A percentile compares a stretch with the other conserved stretches of the same genome.
Conservation (phyloP, 2,113 vertebrate genomes). For the Python bivittatus region DNA sequence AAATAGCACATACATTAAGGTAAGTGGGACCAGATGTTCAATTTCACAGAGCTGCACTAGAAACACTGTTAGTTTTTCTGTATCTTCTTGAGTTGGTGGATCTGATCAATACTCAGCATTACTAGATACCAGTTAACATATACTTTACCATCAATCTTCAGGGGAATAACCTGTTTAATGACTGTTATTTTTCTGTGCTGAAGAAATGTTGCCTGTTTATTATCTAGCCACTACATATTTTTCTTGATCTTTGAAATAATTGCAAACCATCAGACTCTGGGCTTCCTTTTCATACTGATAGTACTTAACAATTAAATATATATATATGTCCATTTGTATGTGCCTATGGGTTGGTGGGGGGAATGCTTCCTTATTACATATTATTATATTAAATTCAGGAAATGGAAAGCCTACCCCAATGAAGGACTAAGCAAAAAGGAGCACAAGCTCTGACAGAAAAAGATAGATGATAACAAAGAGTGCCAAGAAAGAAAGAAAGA, state of each 20-base stretch:
- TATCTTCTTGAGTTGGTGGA: neutral
- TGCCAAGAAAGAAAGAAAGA: neutral
- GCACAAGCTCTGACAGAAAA: neutral
- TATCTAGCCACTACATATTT: neutral
- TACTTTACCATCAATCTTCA: neutral
- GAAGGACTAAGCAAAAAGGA: neutral
- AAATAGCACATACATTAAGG: neutral
- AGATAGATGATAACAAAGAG: neutral
- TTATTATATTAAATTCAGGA: no score
- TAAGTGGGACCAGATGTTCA: neutral
- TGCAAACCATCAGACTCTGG: neutral
- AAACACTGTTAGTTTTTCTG: neutral
- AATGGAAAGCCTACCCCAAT: no score
- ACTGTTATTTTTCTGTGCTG: neutral
- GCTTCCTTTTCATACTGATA: neutral
- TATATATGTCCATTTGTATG: neutral
- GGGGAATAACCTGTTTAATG: neutral
- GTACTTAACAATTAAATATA: neutral
- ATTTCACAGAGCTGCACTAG: neutral
- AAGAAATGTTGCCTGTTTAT: neutral
- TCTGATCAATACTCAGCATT: neutral
- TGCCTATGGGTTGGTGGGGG: neutral
- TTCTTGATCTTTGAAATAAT: constrained; percentile 3
- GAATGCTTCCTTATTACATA: neutral
- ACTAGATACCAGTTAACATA: neutral